Evolutionary conservation across 1,140 invertebrate genomes (phyloP).

Genomic region (Drosophila ananassae): DNA sequence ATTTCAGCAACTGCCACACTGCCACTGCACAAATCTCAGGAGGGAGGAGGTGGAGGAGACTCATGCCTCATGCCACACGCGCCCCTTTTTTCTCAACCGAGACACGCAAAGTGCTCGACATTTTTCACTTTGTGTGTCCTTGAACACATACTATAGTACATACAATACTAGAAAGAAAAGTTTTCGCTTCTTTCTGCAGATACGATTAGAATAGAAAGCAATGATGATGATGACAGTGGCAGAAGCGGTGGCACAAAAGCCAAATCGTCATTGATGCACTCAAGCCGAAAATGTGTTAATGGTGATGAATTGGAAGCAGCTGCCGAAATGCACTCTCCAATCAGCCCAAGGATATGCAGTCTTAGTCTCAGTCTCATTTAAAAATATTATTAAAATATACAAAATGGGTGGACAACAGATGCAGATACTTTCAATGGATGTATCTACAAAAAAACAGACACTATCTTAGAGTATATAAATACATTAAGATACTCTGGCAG

Average conservation of each 20-base stretch:
- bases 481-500: neutral
- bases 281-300: conserved; percentile 79
- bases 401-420: conserved; percentile 16
- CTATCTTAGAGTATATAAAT: neutral
- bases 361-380: conserved; percentile 6
- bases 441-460: neutral
- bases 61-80: conserved; percentile 2
- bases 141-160: conserved; percentile 23
- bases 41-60: conserved; percentile 1
- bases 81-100: conserved; percentile 2
- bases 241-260: conserved; percentile 3
- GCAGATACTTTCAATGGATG: conserved; percentile 7
- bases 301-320: conserved; percentile 74
- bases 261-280: conserved; percentile 56
- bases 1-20: neutral
- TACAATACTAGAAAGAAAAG: no score
- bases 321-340: conserved; percentile 62
- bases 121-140: conserved; percentile 45
- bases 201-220: conserved; percentile 39
- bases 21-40: conserved; percentile 23
- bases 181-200: no score
- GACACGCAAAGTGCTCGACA: conserved; percentile 48
- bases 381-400: neutral
- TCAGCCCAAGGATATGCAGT: conserved; percentile 63
- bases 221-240: conserved; percentile 16